Conservation (phyloP, 1,140 invertebrate genomes). For the Schlechtendalia chinensis region DNA sequence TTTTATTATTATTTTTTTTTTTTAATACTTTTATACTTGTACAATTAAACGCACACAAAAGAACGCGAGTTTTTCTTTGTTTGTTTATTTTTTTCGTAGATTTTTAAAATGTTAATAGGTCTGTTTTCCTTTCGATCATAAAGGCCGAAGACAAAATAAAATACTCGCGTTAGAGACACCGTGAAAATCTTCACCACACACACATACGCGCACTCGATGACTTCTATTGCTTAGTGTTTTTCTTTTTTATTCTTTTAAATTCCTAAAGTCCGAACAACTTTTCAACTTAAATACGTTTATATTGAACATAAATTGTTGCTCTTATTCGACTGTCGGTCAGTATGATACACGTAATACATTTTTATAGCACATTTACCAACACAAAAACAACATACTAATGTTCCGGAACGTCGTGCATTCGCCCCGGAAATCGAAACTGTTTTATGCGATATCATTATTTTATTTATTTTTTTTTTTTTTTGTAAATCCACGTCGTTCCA, state of each 20-base stretch:
- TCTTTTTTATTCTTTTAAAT: too few species aligned
- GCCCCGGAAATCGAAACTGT: background rate
- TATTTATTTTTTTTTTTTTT: background rate
- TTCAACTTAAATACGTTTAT: background rate
- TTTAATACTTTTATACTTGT: too few species aligned
- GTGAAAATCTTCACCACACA: too few species aligned
- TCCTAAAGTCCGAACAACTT: too few species aligned
- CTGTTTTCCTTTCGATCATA: background rate
- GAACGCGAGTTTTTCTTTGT: background rate
- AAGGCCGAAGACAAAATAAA: too few species aligned
- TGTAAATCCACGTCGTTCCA: background rate
- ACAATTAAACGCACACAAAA: too few species aligned
- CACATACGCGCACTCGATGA: too few species aligned
- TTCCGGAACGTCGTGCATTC: background rate
- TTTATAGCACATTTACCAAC: constrained; percentile 5
- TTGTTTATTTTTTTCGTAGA: background rate
- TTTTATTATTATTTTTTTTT: too few species aligned
- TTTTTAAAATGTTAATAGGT: constrained; percentile 38
- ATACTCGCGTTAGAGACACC: too few species aligned
- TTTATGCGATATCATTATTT: background rate
- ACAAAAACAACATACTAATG: constrained; percentile 19
- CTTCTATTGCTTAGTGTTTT: too few species aligned
- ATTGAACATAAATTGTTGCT: constrained; percentile 7
- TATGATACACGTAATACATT: background rate
- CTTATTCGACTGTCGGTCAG: background rate